Evolutionary conservation across 2,888 invertebrate species (phyloP).

Genomic region (Cataglyphis altisquamis): DNA sequence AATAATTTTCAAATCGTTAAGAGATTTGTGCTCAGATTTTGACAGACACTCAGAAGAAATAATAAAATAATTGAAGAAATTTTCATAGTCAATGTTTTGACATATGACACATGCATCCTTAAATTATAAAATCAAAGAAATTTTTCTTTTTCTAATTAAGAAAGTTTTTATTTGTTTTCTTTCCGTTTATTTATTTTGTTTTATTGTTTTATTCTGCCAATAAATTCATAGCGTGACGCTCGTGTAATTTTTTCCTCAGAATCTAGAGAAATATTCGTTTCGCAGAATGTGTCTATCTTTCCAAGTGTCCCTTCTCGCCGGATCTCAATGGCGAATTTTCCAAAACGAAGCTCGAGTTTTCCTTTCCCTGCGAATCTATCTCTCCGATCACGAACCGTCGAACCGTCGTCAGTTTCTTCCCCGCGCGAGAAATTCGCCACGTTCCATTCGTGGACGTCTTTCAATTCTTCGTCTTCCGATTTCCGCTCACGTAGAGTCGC

Average conservation of each 20-base stretch:
- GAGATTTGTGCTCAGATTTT: too few species aligned
- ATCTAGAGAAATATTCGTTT: background rate
- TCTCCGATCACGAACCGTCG: conserved; percentile 27
- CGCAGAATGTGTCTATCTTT: background rate
- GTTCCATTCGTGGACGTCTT: conserved; percentile 8
- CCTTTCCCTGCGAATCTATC: conserved; percentile 2
- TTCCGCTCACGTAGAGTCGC: conserved; percentile 46
- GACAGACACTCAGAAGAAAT: too few species aligned
- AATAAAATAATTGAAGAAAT: too few species aligned
- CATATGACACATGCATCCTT: too few species aligned
- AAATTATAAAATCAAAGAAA: background rate
- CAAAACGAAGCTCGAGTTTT: background rate
- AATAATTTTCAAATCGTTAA: too few species aligned
- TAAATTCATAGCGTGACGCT: background rate
- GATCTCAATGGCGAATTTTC: background rate
- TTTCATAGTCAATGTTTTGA: too few species aligned
- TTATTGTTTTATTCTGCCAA: background rate
- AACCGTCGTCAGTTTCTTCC: background rate
- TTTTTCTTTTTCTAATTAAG: background rate
- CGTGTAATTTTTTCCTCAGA: background rate
- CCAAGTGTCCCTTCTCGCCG: background rate
- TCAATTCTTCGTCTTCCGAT: conserved; percentile 12
- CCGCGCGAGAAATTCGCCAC: conserved; percentile 35
- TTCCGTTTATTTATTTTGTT: background rate
- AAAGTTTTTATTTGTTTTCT: background rate